Evolutionary conservation across 2,797 vertebrate species (phyloP).

Genomic region (Takifugu ocellatus): DNA sequence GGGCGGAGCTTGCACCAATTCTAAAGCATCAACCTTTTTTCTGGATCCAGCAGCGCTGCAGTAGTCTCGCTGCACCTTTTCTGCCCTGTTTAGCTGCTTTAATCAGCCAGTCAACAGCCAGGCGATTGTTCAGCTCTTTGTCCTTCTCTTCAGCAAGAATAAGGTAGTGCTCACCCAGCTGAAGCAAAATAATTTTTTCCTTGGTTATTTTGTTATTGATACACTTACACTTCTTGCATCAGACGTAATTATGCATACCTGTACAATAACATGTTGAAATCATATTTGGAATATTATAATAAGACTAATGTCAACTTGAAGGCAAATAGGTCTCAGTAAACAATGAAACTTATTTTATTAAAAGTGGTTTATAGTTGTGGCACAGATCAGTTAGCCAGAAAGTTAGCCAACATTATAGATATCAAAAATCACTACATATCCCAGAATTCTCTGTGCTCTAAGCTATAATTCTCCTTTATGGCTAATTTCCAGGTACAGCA

Average conservation of each 20-base stretch:
- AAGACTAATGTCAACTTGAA: not conserved
- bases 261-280: not conserved
- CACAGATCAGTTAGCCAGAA: not conserved
- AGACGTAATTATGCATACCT: no score
- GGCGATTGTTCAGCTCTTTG: constrained; percentile 80
- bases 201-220: no score
- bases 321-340: not conserved
- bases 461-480: constrained; percentile 4
- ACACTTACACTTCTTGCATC: no score
- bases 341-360: not conserved
- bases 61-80: constrained; percentile 79
- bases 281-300: not conserved
- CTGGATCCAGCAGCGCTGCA: constrained; percentile 86
- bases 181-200: constrained; percentile 29
- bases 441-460: constrained; percentile 12
- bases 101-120: constrained; percentile 86
- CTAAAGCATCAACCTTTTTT: constrained; percentile 77
- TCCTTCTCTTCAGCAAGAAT: constrained; percentile 81
- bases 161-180: constrained; percentile 89
- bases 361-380: not conserved
- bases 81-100: constrained; percentile 91
- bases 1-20: not conserved
- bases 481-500: constrained; percentile 16
- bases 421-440: constrained; percentile 14
- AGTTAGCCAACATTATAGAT: no score